Base-by-base conservation (phyloP, 2,797 vertebrate species). In the Molossus alvarezi region DNA sequence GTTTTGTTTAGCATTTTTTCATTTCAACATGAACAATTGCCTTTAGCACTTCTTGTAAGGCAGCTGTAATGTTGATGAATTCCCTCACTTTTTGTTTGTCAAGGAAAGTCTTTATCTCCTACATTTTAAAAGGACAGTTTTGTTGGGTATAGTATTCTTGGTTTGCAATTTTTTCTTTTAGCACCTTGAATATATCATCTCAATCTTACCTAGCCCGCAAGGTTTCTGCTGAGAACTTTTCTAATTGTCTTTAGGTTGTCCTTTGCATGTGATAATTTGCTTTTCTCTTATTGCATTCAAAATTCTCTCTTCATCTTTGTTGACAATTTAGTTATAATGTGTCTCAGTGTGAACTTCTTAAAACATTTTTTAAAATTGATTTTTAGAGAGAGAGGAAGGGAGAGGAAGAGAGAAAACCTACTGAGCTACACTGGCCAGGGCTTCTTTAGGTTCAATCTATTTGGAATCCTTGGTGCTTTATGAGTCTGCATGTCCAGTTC, bases 21-120 rank as follows among this genome's bases (percentile, higher is more conserved):
- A 82, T 82, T 82, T 83, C 41, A 91, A 73, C 29, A 48, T 91
- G 67, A 82, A 73, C 57, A 51, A 73, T 73, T 82, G 11, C 55
- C 27, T 33, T 69, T 72, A 91, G 41, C 14, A 73, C 45, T 53
- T 72, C 25, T 72, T 90, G 15, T 62, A 91, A 60, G 21, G 15
- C 67, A 27, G 15, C 3, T 51, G 3, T 48, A 81, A 21, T 58
- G 37, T 29, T 58, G 55, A 72, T 15, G 8, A 25, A 14, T 48
- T 81, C 14, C 55, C 64, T 71, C 60, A 69, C 13, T 87, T 48
- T 87, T 86, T 86, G 41, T 60, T 88, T 48, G 27, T 76, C 72
- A 76, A 23, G 21, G 45, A 27, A 76, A 77, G 48, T 65, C 21
- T 88, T 65, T 76, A 12, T 64, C 29, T 75, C 21, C 73, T 77